Conservation (phyloP, 2,888 invertebrate genomes). For the Melinaea menophilus region DNA sequence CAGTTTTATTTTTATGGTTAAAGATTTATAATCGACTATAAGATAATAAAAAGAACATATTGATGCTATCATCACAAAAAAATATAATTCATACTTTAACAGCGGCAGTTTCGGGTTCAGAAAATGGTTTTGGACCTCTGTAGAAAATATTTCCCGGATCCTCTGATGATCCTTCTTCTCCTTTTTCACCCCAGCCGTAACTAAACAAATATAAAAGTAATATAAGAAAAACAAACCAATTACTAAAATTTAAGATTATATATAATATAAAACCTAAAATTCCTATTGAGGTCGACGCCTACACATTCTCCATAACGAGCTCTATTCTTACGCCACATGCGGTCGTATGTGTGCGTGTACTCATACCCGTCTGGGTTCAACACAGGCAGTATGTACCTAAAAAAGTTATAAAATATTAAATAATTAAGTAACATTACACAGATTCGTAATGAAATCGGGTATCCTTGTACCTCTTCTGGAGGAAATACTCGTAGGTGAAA, state of each 20-base stretch:
- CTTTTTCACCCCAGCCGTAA: conserved; percentile 91
- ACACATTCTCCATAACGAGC: conserved; percentile 80
- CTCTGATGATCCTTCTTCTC: conserved; percentile 89
- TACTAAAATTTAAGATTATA: too few relatives aligned
- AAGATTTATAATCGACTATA: not conserved
- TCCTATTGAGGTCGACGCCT: conserved; percentile 91
- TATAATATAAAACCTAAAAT: conserved; percentile 80
- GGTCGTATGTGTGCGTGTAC: conserved; percentile 87
- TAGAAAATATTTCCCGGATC: conserved; percentile 90
- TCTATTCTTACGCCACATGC: conserved; percentile 91
- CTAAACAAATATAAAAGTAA: conserved; percentile 47
- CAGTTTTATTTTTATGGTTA: too few relatives aligned
- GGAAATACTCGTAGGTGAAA: not conserved
- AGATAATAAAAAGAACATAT: not conserved
- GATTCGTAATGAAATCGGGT: too few relatives aligned
- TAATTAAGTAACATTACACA: too few relatives aligned
- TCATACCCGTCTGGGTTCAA: conserved; percentile 93
- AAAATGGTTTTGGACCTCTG: conserved; percentile 87
- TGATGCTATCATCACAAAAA: not conserved
- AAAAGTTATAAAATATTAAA: conserved; percentile 7
- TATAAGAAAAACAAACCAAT: not conserved
- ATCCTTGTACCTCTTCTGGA: too few relatives aligned
- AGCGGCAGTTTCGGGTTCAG: conserved; percentile 90
- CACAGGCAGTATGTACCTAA: conserved; percentile 83
- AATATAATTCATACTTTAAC: conserved; percentile 41